Evolutionary conservation across 2,797 vertebrate genomes (phyloP).

Genomic region (Astyanax mexicanus): DNA sequence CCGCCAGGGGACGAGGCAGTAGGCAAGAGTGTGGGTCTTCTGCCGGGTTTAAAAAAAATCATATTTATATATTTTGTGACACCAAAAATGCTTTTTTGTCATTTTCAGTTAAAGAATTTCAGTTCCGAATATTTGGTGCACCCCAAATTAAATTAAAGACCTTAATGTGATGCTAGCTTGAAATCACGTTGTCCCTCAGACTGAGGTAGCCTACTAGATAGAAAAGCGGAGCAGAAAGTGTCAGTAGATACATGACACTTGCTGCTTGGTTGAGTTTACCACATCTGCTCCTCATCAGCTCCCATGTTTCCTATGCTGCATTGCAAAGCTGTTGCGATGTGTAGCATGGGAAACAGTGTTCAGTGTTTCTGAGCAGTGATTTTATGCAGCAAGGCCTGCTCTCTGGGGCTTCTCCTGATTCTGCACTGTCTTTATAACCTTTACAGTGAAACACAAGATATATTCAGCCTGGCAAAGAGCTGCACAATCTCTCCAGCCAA

Average conservation of each 20-base stretch:
- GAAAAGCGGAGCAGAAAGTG: slow-evolving; percentile 1
- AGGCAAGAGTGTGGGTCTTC: too few relatives aligned
- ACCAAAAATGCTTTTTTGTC: too few relatives aligned
- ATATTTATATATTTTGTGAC: too few relatives aligned
- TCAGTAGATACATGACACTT: slow-evolving; percentile 19
- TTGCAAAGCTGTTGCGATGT: slow-evolving; percentile 21
- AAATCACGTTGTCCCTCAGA: slow-evolving; percentile 31
- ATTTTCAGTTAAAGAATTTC: too few relatives aligned
- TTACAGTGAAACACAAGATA: slow-evolving; percentile 55
- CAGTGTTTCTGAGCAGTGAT: slow-evolving; percentile 18
- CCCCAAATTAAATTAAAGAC: too few relatives aligned
- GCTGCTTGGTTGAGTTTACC: slow-evolving; percentile 22
- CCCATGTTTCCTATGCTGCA: slow-evolving; percentile 7
- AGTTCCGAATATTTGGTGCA: too few relatives aligned
- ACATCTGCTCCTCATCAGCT: slow-evolving; percentile 33
- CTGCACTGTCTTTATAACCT: slow-evolving; percentile 38
- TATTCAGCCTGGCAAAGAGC: slow-evolving; percentile 40
- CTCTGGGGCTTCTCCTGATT: slow-evolving; percentile 45
- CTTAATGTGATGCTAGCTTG: neutral
- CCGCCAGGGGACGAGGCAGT: too few relatives aligned
- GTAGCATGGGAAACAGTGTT: slow-evolving; percentile 31
- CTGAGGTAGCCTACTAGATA: neutral
- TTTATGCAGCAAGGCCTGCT: slow-evolving; percentile 43
- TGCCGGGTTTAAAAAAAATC: too few relatives aligned
- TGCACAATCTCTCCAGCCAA: slow-evolving; percentile 45